These are phyloP conservation scores for Trigoniulus corallinus DNA, from an alignment of 1,140 invertebrate species.

Conservation along the genomic window DNA sequence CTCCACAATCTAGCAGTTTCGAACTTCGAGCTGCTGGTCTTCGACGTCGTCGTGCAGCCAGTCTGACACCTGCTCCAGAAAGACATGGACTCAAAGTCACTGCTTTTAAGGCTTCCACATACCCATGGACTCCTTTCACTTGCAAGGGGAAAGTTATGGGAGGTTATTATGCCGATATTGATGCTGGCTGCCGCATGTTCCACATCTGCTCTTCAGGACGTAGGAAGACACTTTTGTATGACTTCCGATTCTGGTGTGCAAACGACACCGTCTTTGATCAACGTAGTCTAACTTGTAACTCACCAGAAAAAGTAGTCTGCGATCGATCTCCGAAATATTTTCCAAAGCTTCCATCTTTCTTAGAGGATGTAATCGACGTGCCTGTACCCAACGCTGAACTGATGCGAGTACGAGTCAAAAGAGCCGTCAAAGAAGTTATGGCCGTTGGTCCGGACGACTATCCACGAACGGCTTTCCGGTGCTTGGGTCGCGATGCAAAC, in stretches of 20 bases:
- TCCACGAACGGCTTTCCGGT: conserved; percentile 69
- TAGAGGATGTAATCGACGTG: background rate
- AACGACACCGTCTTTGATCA: conserved; percentile 27
- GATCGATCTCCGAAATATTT: conserved; percentile 1
- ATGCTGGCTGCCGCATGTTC: conserved; percentile 82
- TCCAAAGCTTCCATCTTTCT: background rate
- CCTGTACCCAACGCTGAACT: background rate
- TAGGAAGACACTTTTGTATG: background rate
- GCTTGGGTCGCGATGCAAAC: conserved; percentile 68
- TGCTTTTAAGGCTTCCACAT: background rate
- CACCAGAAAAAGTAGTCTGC: conserved; percentile 19
- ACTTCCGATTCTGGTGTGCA: conserved; percentile 21
- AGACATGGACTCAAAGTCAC: background rate
- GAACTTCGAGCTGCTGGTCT: background rate
- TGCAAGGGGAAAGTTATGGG: conserved; percentile 74
- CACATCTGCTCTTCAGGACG: conserved; percentile 56
- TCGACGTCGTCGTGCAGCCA: background rate
- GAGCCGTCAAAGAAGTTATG: background rate
- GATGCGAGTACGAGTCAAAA: background rate
- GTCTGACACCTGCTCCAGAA: background rate
- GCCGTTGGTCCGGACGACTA: background rate
- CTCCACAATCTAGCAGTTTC: background rate
- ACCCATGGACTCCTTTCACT: conserved; percentile 61
- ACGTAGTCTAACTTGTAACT: conserved; percentile 21
- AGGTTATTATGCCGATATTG: conserved; percentile 77